Conservation (phyloP, 2,797 vertebrate species). For the Dendrocincla tyrannina region DNA sequence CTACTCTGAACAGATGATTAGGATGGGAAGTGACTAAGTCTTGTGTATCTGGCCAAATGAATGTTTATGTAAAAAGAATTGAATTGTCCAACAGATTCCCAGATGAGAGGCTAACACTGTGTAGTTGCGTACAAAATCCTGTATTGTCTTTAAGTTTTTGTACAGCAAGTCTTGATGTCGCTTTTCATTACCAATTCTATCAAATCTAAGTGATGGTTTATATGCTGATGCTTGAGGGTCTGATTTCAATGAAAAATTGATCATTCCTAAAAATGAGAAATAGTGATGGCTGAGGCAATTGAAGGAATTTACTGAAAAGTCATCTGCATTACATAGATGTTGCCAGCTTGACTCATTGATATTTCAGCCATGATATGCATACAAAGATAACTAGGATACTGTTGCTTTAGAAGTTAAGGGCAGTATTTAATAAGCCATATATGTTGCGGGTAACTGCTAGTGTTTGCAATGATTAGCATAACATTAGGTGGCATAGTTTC, state of each 20-base stretch:
- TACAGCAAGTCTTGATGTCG: neutral
- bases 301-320: neutral
- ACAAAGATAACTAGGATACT: neutral
- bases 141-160: neutral
- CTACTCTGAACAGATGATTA: neutral
- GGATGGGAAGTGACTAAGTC: neutral
- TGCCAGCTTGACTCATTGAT: neutral
- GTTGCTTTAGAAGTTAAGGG: neutral
- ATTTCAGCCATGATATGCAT: neutral
- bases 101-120: neutral
- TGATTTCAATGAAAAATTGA: neutral
- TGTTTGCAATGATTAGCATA: neutral
- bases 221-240: neutral
- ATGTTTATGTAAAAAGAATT: neutral
- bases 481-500: neutral
- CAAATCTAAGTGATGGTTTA: neutral
- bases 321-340: neutral
- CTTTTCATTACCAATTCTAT: neutral
- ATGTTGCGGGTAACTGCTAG: neutral
- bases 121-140: neutral
- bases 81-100: neutral
- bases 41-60: neutral
- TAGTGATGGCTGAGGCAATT: neutral
- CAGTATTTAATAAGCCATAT: neutral
- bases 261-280: neutral